These are phyloP conservation scores for Hapalemur alaotrensis DNA, from an alignment of 2,797 vertebrate species.

Conservation along the genomic window DNA sequence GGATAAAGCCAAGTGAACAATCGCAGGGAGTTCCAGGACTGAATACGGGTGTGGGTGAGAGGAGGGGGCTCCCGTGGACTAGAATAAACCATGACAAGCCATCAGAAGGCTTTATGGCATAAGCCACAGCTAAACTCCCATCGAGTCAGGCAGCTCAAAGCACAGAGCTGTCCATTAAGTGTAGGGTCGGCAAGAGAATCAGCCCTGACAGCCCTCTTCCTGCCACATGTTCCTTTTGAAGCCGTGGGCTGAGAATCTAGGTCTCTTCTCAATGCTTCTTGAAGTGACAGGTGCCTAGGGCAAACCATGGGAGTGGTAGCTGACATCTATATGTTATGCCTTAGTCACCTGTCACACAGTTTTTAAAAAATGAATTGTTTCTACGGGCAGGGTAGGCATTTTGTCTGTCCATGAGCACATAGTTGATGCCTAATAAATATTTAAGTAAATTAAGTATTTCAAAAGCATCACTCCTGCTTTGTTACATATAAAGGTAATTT, in stretches of 20 bases:
- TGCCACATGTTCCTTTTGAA: slow-evolving; percentile 41
- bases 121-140: not conserved
- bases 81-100: not conserved
- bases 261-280: slow-evolving; percentile 51
- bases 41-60: accelerated
- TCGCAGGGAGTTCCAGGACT: not conserved
- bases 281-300: slow-evolving; percentile 67
- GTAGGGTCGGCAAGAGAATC: slow-evolving; percentile 37
- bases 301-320: slow-evolving; percentile 27
- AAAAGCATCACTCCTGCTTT: not conserved
- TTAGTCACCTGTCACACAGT: slow-evolving; percentile 39
- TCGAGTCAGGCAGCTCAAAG: not conserved
- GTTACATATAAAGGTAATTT: not conserved
- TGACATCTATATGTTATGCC: slow-evolving; percentile 46
- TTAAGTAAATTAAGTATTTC: slow-evolving; percentile 40
- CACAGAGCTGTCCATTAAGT: slow-evolving; percentile 43
- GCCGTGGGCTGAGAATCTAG: slow-evolving; percentile 32
- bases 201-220: slow-evolving; percentile 36
- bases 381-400: not conserved
- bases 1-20: not conserved
- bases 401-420: slow-evolving; percentile 1
- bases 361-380: not conserved
- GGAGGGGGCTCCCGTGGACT: not conserved
- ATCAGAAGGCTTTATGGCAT: not conserved
- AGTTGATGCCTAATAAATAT: slow-evolving; percentile 26